Evolutionary conservation across 2,888 invertebrate genomes (phyloP), one percentile per base, ranked within the genome.

Genomic region (Phaedon cochleariae): DNA sequence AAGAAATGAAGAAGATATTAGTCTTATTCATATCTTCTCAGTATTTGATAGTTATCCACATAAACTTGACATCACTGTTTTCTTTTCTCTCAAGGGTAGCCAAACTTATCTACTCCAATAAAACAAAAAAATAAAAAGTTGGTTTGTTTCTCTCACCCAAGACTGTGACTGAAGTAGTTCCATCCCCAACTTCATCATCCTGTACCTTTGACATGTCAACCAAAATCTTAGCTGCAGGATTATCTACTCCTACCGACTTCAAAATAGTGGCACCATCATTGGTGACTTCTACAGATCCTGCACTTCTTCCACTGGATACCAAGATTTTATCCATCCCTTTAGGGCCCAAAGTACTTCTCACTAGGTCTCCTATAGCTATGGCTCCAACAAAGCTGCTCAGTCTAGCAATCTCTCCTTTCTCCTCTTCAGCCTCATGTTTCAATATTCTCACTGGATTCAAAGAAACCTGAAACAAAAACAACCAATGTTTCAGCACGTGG

Each of bases 221-320:
- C 55, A 99, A 87, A 78, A 99, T 95, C 85, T 99, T 99, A 0
- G 98, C 98, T 29, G 99, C 98, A 20, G 99, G 98, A 84, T 99
- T 99, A 82, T 99, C 98, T 17, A 99, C 95, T 60, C 98, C 98
- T 63, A 99, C 90, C 0, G 95, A 90, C 83, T 97, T 95, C 60
- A 99, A 86, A 80, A 99, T 99, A 6, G 99, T 99, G 12, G 99
- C 99, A 64, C 99, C 99, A 85, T 99, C 99, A 84, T 99, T 99
- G 59, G 99, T 99, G 4, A 99, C 96, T 85, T 97, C 94, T 63
- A 99, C 95, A 78, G 89, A 87, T 34, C 94, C 94, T 57, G 91
- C 88, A 79, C 90, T 92, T 66, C 95, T 88, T 0, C 95, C 95
- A 74, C 88, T 86, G 0, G 94, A 89, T 17, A 95, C 91, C 21